Base-by-base conservation (phyloP, 2,888 invertebrate species). In the Microctonus aethiopoides region DNA sequence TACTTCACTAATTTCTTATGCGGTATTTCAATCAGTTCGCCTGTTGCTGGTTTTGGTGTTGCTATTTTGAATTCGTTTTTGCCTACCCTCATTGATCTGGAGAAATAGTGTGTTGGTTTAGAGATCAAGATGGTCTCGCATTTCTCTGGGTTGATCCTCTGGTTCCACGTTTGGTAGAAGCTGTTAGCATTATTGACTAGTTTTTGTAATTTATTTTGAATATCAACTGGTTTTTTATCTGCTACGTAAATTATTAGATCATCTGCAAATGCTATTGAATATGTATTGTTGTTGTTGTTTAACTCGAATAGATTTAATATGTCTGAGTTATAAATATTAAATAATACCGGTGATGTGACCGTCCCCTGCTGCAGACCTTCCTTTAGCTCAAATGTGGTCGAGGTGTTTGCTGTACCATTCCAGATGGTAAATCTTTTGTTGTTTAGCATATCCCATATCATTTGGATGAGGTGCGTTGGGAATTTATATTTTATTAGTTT, bases 111-210 rank as follows among this genome's bases (percentile, higher is more conserved):
- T 13, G 39, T 16, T 22, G 68, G 24, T 41, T 57, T 67, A 11
- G 71, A 57, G 51, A 74, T 68, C 9, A 74, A 10, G 0, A 76
- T 73, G 2, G 61, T 16, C 36, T 76, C 71, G 13, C 70, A 74
- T 67, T 76, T 76, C 0, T 0, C 10, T 0, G 72, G 68, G 22
- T 73, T 76, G 0, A 74, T 34, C 56, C 66, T 65, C 0, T 72
- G 52, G 10, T 74, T 73, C 73, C 76, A 76, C 0, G 20, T 67
- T 1, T 20, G 10, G 1, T 72, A 74, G 22, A 51, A 67, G 9
- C 66, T 64, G n/a, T 71, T 74, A 0, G 72, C 52, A 39, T 71
- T 68, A 0, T 75, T 62, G 0, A 73, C 62, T 6, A 72, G 0
- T 2, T 26, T 9, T 54, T 72, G 34, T 0, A 74, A 54, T 9